Percentiles rank a stretch among this genome's conserved stretches.
These are phyloP conservation scores for Gymnothorax javanicus DNA, from an alignment of 2,797 vertebrate genomes.

Conservation along the genomic window DNA sequence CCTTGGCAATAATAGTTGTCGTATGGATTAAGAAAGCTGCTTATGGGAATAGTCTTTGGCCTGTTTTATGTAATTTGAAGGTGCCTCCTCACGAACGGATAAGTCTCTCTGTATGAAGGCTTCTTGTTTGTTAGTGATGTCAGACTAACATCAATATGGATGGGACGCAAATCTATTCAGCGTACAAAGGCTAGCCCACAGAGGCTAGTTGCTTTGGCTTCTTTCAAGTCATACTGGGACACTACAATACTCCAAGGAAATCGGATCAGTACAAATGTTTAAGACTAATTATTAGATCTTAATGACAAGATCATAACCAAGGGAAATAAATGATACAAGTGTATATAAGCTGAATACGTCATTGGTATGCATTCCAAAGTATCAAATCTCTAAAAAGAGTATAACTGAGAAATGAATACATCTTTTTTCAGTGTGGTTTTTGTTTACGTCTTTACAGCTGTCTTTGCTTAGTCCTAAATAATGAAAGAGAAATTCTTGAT, in stretches of 20 bases:
- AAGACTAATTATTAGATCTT: background rate
- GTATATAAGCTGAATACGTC: background rate
- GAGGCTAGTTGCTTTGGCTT: background rate
- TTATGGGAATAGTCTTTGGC: constrained; percentile 4
- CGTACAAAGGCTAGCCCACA: background rate
- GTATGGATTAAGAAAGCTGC: background rate
- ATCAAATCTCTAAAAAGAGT: background rate
- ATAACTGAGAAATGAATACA: background rate
- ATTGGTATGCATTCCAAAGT: background rate
- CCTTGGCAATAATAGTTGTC: background rate
- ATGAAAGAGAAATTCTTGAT: background rate
- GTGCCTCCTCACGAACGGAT: background rate
- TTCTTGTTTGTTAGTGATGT: constrained; percentile 1
- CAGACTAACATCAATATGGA: constrained; percentile 5
- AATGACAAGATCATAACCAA: constrained; percentile 11
- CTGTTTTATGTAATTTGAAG: constrained; percentile 10
- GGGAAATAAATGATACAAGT: background rate
- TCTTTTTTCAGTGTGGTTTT: background rate
- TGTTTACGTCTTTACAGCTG: background rate
- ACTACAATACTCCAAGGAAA: background rate
- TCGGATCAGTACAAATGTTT: background rate
- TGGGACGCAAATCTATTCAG: background rate
- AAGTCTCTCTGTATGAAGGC: background rate
- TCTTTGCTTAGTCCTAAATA: background rate
- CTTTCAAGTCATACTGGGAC: background rate